Evolutionary conservation across 2,888 invertebrate genomes (phyloP), one percentile per base, ranked within the genome.

Genomic region (Callyntrura guangdongensis): DNA sequence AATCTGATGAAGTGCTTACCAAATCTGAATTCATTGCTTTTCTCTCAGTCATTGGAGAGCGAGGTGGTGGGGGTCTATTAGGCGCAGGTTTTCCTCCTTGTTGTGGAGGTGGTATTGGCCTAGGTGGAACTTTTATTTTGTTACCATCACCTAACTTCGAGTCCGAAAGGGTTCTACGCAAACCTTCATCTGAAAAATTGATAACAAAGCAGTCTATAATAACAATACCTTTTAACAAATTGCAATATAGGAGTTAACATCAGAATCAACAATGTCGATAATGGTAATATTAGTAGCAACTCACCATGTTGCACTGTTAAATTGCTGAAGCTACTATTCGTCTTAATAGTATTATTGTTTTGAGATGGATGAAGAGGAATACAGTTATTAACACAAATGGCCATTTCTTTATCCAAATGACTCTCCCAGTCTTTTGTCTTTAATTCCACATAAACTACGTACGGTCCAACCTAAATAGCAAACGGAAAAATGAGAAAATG

Each of bases 341-440:
- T 61, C 64, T 92, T 92, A 36, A 90, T 88, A 3, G 92, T 92
- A 72, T 93, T 93, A 36, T 93, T 94, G 59, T 94, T 92, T 22
- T 92, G 93, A 12, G 91, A 86, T 25, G 93, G 93, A 72, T 93
- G 90, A 67, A 99, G 95, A 0, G 98, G 97, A 87, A 98, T 96
- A 9, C 98, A 98, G 94, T 98, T 98, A 94, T 97, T 97, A 27
- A 97, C 96, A 95, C 98, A 98, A 74, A 98, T 95, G 89, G 96
- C 96, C 93, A 99, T 97, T 95, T 99, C 98, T 85, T 97, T 96
- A 94, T 97, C 96, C 6, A 98, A 97, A 93, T 97, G 96, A 36
- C 97, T 96, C 74, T 97, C 96, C 99, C 99, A 99, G 94, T 98
- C 96, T 0, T 97, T 97, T 0, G 98, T 97, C 95, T 98, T 98